phyloP scores from a whole-genome alignment of 2,797 vertebrate species.

The Alfaro cultratus region DNA sequence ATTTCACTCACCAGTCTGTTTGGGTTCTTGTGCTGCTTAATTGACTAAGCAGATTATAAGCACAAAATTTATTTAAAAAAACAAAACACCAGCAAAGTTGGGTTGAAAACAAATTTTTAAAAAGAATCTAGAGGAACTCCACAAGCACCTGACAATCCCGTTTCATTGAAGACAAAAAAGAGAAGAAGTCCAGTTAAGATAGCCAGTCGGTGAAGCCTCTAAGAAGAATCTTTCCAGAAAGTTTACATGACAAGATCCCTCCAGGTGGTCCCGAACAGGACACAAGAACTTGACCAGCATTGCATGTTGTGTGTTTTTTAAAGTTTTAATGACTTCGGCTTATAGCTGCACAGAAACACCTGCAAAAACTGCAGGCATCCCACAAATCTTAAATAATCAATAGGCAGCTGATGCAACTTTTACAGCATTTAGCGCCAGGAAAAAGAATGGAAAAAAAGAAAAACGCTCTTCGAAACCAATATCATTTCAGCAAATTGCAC shows the following conservation, averaged over 20 bases:
- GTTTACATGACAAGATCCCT: constrained; percentile 69
- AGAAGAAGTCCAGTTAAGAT: constrained; percentile 51
- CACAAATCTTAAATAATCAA: constrained; percentile 2
- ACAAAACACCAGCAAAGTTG: background rate
- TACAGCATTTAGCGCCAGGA: background rate
- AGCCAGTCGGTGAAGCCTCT: constrained; percentile 75
- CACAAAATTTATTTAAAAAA: background rate
- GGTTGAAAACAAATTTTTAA: background rate
- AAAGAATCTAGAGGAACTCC: constrained; percentile 44
- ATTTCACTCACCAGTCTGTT: constrained; percentile 17
- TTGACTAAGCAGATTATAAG: constrained; percentile 16
- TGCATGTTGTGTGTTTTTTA: background rate
- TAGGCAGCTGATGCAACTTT: constrained; percentile 5
- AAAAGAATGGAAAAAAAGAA: background rate
- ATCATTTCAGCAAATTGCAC: constrained; percentile 4
- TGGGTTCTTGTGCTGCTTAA: constrained; percentile 17
- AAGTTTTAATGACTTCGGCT: background rate
- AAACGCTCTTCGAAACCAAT: background rate
- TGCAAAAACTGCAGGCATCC: background rate
- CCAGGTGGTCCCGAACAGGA: constrained; percentile 72
- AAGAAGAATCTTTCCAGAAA: constrained; percentile 74
- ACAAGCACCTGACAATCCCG: background rate
- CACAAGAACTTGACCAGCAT: constrained; percentile 43
- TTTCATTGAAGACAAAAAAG: background rate
- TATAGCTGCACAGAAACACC: constrained; percentile 1